These are phyloP conservation scores for Spondyliosoma cantharus DNA, from an alignment of 2,797 vertebrate genomes.

Conservation along the genomic window DNA sequence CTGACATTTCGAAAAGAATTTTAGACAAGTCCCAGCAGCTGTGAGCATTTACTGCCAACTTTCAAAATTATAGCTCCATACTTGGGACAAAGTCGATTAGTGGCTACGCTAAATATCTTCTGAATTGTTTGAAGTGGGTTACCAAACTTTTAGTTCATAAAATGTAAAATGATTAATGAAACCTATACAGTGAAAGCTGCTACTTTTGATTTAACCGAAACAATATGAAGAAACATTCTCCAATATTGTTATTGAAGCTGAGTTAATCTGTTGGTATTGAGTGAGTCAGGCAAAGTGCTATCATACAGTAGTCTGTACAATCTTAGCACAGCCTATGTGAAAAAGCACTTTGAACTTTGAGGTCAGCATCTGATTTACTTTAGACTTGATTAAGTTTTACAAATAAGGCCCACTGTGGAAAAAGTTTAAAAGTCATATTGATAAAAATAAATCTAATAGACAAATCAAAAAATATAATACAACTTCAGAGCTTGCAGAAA, in stretches of 20 bases:
- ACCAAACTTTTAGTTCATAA: neutral
- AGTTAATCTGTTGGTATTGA: neutral
- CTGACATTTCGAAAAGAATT: neutral
- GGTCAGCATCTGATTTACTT: neutral
- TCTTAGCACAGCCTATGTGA: neutral
- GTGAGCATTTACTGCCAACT: slow-evolving; percentile 32
- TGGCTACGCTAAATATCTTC: neutral
- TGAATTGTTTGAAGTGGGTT: neutral
- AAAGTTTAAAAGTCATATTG: no score
- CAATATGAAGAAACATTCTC: neutral
- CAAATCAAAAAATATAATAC: no score
- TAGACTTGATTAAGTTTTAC: neutral
- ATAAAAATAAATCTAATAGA: no score
- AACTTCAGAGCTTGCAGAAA: no score
- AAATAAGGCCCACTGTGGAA: no score
- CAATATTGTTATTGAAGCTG: neutral
- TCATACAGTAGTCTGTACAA: neutral
- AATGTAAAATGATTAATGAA: neutral
- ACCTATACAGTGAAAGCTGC: neutral
- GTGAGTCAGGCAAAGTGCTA: neutral
- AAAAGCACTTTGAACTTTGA: no score
- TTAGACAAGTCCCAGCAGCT: slow-evolving; percentile 25
- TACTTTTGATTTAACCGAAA: neutral
- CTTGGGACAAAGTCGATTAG: neutral
- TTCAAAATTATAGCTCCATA: neutral